These are phyloP conservation scores for Macroglossus sobrinus DNA, from an alignment of 2,113 vertebrate species.

Conservation along the genomic window DNA sequence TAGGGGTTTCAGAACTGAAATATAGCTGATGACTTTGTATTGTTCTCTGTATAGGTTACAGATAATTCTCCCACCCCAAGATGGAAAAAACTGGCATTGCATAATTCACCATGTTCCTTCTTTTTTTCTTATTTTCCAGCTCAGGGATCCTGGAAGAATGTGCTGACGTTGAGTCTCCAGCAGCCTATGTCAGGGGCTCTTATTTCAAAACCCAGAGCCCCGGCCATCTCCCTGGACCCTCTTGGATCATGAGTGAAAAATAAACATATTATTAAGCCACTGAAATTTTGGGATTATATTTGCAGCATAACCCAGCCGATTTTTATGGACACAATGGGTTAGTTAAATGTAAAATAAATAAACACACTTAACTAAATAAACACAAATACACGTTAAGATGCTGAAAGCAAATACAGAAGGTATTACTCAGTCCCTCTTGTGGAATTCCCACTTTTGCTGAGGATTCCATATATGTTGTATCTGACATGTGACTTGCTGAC, in stretches of 20 bases:
- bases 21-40: not conserved
- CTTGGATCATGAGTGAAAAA: not conserved
- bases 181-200: not conserved
- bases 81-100: not conserved
- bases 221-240: not conserved
- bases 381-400: not conserved
- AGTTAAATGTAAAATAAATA: not conserved
- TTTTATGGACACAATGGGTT: not conserved
- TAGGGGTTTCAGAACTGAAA: not conserved
- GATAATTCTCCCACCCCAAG: not conserved
- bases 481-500: not conserved
- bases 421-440: not conserved
- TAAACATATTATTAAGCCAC: not conserved
- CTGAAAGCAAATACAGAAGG: not conserved
- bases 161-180: not conserved
- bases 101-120: not conserved
- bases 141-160: not conserved
- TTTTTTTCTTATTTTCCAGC: not conserved
- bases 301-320: not conserved
- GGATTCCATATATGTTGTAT: not conserved
- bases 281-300: not conserved
- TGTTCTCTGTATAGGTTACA: not conserved
- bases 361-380: not conserved
- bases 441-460: not conserved
- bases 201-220: not conserved